A percentile compares a stretch with the other conserved stretches of the same genome.
These are phyloP conservation scores for Agapornis roseicollis DNA, from an alignment of 2,113 vertebrate genomes.

Conservation along the genomic window DNA sequence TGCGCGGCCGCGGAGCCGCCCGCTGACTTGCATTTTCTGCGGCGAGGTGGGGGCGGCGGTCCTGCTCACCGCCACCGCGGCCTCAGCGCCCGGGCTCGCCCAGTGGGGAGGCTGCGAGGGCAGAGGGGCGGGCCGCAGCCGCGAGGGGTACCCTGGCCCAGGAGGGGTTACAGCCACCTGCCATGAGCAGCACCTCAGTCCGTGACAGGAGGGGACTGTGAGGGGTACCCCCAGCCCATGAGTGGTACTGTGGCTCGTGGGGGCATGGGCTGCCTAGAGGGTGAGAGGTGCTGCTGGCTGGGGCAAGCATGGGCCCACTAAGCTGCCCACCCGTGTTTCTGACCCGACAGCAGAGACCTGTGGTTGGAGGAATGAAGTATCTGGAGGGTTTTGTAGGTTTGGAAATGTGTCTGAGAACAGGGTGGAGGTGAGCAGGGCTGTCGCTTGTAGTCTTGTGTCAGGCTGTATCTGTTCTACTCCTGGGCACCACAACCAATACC, in stretches of 20 bases:
- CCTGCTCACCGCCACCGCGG: neutral
- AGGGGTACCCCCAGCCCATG: no score
- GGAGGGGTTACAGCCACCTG: no score
- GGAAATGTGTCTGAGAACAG: rapidly evolving
- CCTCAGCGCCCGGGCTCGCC: neutral
- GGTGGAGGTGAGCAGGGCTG: neutral
- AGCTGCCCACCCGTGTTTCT: neutral
- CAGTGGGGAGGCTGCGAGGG: neutral
- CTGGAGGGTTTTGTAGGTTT: neutral
- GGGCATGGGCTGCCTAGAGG: neutral
- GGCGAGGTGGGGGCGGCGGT: neutral
- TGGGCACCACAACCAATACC: rapidly evolving
- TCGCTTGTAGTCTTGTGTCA: rapidly evolving
- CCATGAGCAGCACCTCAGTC: neutral
- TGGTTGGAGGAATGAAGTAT: neutral
- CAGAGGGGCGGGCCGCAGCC: neutral
- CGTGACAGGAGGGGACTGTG: neutral
- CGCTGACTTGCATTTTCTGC: slow-evolving; percentile 31
- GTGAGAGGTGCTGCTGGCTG: neutral
- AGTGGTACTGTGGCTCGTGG: neutral
- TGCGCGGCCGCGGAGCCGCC: neutral
- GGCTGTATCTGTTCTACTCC: neutral
- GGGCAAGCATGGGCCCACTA: neutral
- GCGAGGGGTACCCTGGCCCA: neutral
- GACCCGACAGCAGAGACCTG: neutral